A percentile compares a stretch with the other conserved stretches of the same genome.
Conservation (phyloP, 2,888 invertebrate species). For the Aquatica leii region DNA sequence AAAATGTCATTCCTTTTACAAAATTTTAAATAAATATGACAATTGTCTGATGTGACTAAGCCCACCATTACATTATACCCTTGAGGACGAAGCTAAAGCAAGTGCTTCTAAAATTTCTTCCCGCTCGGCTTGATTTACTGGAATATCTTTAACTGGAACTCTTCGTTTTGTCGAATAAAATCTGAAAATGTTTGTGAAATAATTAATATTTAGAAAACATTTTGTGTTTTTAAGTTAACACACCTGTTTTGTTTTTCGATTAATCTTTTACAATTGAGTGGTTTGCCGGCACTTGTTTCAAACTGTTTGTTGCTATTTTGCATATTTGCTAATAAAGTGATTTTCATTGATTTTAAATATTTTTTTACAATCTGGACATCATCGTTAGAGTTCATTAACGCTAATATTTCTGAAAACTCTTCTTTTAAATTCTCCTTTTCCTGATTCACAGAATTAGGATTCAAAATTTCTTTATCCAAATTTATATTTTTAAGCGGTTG, state of each 20-base stretch:
- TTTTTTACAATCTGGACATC: neutral
- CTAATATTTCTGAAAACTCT: neutral
- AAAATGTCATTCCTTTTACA: too few relatives aligned
- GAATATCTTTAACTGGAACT: too few relatives aligned
- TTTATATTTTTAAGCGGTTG: neutral
- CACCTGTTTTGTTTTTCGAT: neutral
- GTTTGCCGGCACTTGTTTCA: neutral
- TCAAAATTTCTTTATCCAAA: too few relatives aligned
- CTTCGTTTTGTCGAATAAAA: neutral
- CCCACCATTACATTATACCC: neutral
- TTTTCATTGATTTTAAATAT: neutral
- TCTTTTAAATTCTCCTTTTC: too few relatives aligned
- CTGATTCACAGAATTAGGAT: too few relatives aligned
- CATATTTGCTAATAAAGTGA: neutral
- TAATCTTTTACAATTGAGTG: neutral
- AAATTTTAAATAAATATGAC: too few relatives aligned
- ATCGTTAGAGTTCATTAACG: neutral
- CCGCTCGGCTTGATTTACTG: too few relatives aligned
- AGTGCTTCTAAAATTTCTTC: too few relatives aligned
- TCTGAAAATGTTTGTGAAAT: too few relatives aligned
- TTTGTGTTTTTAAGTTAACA: neutral
- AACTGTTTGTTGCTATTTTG: too few relatives aligned
- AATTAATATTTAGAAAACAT: too few relatives aligned
- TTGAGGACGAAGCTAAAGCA: neutral
- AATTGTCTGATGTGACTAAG: neutral